Percentiles rank a stretch among this genome's conserved stretches.
Evolutionary conservation across 2,113 vertebrate genomes (phyloP).

Genomic region (Saiga tatarica): DNA sequence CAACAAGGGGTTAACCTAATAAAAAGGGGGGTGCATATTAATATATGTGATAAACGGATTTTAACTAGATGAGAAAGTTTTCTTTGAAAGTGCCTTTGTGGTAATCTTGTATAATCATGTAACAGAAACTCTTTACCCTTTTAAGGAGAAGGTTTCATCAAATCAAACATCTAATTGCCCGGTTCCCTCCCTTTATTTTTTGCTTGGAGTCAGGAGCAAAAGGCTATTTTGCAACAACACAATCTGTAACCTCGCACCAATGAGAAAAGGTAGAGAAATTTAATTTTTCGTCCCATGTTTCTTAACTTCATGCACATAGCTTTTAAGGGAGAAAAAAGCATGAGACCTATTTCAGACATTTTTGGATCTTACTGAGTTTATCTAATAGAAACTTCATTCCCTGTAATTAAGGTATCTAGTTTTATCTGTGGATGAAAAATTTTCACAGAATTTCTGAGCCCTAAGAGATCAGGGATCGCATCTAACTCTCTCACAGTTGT

Average conservation of each 20-base stretch:
- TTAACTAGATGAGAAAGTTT: neutral
- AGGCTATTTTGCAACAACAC: constrained; percentile 21
- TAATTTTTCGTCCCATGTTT: constrained; percentile 33
- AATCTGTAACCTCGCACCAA: constrained; percentile 5
- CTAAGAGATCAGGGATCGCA: neutral
- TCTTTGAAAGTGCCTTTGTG: constrained; percentile 21
- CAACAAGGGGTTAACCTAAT: neutral
- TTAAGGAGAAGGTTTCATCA: constrained; percentile 37
- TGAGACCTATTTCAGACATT: neutral
- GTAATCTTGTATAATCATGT: neutral
- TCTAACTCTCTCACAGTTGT: neutral
- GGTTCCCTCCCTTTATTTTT: constrained; percentile 23
- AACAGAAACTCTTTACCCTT: constrained; percentile 34
- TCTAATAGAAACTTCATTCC: constrained; percentile 21
- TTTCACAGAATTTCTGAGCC: neutral
- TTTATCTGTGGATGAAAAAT: constrained; percentile 23
- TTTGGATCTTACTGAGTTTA: neutral
- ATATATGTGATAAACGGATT: neutral
- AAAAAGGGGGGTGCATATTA: neutral
- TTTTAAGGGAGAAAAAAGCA: neutral
- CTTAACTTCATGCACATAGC: neutral
- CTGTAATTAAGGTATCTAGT: neutral
- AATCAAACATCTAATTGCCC: constrained; percentile 23
- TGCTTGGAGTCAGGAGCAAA: constrained; percentile 21
- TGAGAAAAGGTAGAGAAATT: constrained; percentile 45